Base-by-base conservation (phyloP, 2,888 invertebrate species). In the Muschampia plurimacula region DNA sequence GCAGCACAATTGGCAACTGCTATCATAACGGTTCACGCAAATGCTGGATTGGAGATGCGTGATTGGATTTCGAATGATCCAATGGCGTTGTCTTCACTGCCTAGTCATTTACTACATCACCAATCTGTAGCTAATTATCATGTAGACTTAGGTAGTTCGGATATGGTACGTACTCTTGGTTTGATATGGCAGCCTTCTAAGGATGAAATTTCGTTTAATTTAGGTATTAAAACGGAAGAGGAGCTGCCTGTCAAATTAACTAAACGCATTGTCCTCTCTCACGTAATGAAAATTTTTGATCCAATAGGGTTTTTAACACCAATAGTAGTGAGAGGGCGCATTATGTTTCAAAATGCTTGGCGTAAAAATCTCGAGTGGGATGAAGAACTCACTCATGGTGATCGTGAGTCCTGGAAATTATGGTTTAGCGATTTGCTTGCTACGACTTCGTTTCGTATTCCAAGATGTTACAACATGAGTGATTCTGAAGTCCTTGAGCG, bases 261-360 rank as follows among this genome's bases (percentile, higher is more conserved):
- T 32, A 32, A 32, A 32, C 22, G 22, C 22, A 22, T 22, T 32
- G 2, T 32, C 32, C 3, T 32, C 3, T 32, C 32, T 32, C 32
- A 32, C 32, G 22, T 22, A 22, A 22, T 22, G 22, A 22, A 22
- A 22, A 22, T 22, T 22, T 22, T 22, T 22, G 22, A 28, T 28
- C 22, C 22, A 28, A 10, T 28, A 2, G 22, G 22, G 3, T 55
- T 55, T 55, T 55, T 55, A 55, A 55, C 55, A 9, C 22, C 55
- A 22, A 57, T 57, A 57, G 22, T 57, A 22, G 55, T 55, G 55
- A 55, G 55, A 55, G 55, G 55, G 55, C 57, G 12, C 57, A 57
- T 28, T 57, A 57, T 57, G 28, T 57, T 57, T 57, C 28, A 57
- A 57, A 57, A 57, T 28, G 57, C 57, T 28, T 57, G 57, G 57